Base-by-base conservation (phyloP, 1,140 invertebrate species). In the Drosophila novamexicana region DNA sequence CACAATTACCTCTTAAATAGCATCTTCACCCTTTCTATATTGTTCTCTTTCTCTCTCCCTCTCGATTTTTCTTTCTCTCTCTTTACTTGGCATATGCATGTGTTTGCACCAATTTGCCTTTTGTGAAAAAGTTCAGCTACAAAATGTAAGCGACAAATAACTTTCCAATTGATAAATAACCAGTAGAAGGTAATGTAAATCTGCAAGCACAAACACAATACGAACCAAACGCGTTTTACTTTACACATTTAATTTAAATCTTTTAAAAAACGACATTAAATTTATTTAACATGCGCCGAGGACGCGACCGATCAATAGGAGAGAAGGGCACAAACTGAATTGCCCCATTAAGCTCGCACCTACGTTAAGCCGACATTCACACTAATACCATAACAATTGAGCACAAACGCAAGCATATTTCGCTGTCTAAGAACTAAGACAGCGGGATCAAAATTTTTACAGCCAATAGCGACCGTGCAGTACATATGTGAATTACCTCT, bases 291-390 rank as follows among this genome's bases (percentile, higher is more conserved):
- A 47, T 4, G 45, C 45, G 9, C 45, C 7, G 16, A 49, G 3
- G 18, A 22, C 8, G 16, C 45, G n/a, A 49, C 45, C 18, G 45
- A 49, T 49, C 45, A 10, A 29, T 18, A 49, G 45, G 45, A 49
- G 8, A 49, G 45, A 29, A 16, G 45, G 2, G 18, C 18, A 49
- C 18, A 8, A 8, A 49, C 45, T 49, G 29, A 49, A 49, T 49
- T 9, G 45, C 18, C 45, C 22, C 45, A 29, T 49, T 49, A 47
- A 22, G 2, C 45, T 7, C 45, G 7, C 45, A 8, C 45, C 45
- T 22, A 29, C 45, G 45, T 18, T 22, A 49, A 49, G 45, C 45
- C 45, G 45, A 9, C 45, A 49, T 49, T 29, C 18, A 8, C 45
- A 49, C 45, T 22, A 49, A 49, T 49, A 49, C 22, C 18, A 18